Conservation (phyloP, 2,888 invertebrate genomes). For the Drosophila macrospina region DNA sequence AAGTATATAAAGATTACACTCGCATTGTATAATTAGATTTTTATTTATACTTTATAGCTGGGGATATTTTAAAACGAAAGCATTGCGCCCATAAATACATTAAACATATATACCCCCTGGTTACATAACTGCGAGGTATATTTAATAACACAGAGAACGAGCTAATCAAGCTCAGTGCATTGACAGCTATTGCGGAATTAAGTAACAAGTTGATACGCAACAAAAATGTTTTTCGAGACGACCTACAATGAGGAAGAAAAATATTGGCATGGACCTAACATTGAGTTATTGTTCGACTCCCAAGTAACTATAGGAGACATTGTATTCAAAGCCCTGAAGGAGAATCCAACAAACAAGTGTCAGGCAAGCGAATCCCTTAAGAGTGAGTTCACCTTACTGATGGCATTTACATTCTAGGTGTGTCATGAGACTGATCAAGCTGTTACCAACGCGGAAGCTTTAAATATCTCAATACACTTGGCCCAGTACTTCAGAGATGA, state of each 20-base stretch:
- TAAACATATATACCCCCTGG: slow-evolving; percentile 1
- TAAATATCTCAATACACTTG: slow-evolving; percentile 42
- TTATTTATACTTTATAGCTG: neutral
- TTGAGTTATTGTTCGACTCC: neutral
- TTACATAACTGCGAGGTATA: neutral
- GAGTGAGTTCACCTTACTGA: neutral
- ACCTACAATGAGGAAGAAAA: slow-evolving; percentile 26
- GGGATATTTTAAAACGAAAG: neutral
- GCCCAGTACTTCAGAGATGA: slow-evolving; percentile 46
- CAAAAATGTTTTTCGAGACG: slow-evolving; percentile 39
- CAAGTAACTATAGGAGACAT: slow-evolving; percentile 39
- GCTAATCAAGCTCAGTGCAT: slow-evolving; percentile 18
- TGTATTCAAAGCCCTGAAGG: slow-evolving; percentile 34
- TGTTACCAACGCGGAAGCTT: slow-evolving; percentile 52
- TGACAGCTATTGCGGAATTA: neutral
- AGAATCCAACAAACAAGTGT: slow-evolving; percentile 23
- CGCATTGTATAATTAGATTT: too few species aligned
- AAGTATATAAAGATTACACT: neutral
- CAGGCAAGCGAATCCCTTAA: slow-evolving; percentile 28
- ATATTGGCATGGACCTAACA: slow-evolving; percentile 30
- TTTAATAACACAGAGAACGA: neutral
- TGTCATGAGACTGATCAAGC: slow-evolving; percentile 34
- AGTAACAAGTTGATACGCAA: neutral
- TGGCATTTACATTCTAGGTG: neutral
- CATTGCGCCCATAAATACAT: too few species aligned